Evolutionary conservation across 2,797 vertebrate species (phyloP), one percentile per base, ranked within the genome.

Genomic region (Valencia hispanica): DNA sequence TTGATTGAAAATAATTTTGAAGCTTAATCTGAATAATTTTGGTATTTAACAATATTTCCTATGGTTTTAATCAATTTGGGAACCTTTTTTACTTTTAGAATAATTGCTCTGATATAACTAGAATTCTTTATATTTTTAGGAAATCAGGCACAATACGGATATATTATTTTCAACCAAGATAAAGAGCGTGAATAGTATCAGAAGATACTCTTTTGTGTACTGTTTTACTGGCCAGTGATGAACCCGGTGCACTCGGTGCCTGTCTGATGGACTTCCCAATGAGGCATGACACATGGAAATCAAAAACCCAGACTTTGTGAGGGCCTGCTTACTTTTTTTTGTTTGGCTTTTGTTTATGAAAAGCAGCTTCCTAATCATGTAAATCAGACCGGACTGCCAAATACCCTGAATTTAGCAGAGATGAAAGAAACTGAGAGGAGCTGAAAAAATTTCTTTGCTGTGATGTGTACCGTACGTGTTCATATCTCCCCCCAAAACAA

Each of bases 361-460:
- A 91, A 90, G 70, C 82, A 81, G 83, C 83, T 89, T 89, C 85
- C 89, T 86, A 82, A 61, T 77, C 66, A 90, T 90, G 88, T 83
- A 91, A 91, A 92, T 83, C 76, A 81, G 74, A 65, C 68, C 50
- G 15, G 17, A 22, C 63, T 66, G 71, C 65, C 8, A 51, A 63
- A 74, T 48, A 34, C 68, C 41, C 77, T 34, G 77, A 47, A 59
- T 75, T 73, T 51, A 65, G 59, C 77, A 20, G 32, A 55, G 47
- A 47, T 68, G 17, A 45, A 41, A 59, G 55, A 59, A 72, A 61
- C 10, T n/a, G 17, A 20, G 48, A 51, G 59, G 20, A 6, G 25
- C 55, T 51, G 5, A 36, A 48, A 72, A 70, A 69, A 45, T 61
- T 70, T 71, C 59, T 39, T 50, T 55, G 65, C 48, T 30, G 57